A percentile compares a stretch with the other conserved stretches of the same genome.
Conservation (phyloP, 2,113 vertebrate species). For the Coreoperca whiteheadi region DNA sequence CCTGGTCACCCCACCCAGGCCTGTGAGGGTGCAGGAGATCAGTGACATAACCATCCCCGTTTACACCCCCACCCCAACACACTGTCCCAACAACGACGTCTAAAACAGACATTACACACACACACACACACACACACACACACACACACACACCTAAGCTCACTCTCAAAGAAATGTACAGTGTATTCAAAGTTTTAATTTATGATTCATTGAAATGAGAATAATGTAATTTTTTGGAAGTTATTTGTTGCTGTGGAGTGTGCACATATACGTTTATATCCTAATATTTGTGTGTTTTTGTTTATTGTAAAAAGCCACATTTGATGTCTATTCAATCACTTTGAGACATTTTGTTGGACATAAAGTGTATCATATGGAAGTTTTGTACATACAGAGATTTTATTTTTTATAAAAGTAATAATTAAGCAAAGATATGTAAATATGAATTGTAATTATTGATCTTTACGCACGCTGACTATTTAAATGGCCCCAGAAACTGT, state of each 20-base stretch:
- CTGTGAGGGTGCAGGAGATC: conserved; percentile 89
- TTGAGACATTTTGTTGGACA: conserved; percentile 68
- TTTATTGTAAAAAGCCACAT: conserved; percentile 71
- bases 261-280: conserved; percentile 57
- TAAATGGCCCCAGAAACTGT: conserved; percentile 69
- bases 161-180: conserved; percentile 62
- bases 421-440: conserved; percentile 74
- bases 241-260: conserved; percentile 53
- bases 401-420: conserved; percentile 81
- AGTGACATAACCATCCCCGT: conserved; percentile 92
- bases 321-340: conserved; percentile 72
- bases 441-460: conserved; percentile 77
- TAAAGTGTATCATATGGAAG: conserved; percentile 83
- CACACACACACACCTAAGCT: conserved; percentile 26
- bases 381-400: conserved; percentile 85
- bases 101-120: conserved; percentile 52
- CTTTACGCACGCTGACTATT: conserved; percentile 83
- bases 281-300: conserved; percentile 73
- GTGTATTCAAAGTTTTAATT: conserved; percentile 64
- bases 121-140: conserved; percentile 26
- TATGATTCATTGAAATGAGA: conserved; percentile 65
- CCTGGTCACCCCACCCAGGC: conserved; percentile 88
- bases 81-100: conserved; percentile 81
- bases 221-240: conserved; percentile 53
- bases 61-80: conserved; percentile 87